Evolutionary conservation across 2,113 vertebrate species (phyloP).

Genomic region (Poeciliopsis turrubarensis): DNA sequence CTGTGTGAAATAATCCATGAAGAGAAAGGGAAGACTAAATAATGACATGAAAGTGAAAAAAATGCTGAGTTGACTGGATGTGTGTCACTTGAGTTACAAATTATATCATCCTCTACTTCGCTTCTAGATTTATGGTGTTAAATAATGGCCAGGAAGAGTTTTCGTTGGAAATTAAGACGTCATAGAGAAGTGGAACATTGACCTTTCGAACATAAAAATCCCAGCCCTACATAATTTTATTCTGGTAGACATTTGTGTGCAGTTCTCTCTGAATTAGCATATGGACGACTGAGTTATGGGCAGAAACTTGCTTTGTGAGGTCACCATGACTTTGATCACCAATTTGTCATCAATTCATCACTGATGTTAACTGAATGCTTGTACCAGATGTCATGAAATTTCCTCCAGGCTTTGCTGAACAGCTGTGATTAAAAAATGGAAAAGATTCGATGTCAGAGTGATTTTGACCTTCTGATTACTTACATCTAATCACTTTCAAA

Average conservation of each 20-base stretch:
- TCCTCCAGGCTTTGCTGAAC: not conserved
- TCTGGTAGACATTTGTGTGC: not conserved
- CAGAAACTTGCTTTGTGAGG: not conserved
- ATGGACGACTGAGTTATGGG: not conserved
- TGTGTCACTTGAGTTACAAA: too few relatives aligned
- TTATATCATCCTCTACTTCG: not conserved
- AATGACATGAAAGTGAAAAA: too few relatives aligned
- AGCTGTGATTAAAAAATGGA: not conserved
- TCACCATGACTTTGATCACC: not conserved
- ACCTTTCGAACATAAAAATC: not conserved
- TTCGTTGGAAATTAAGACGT: not conserved
- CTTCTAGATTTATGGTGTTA: not conserved
- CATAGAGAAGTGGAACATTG: not conserved
- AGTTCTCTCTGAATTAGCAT: not conserved
- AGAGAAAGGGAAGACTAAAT: too few relatives aligned
- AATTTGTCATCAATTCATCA: not conserved
- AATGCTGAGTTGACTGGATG: too few relatives aligned
- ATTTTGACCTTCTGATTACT: not conserved
- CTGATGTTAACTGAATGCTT: not conserved
- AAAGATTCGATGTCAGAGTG: not conserved
- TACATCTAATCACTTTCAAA: not conserved
- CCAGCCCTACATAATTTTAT: not conserved
- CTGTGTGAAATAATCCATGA: too few relatives aligned
- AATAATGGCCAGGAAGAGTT: not conserved
- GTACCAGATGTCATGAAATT: not conserved